Base-by-base conservation (phyloP, 2,113 vertebrate species). In the Ochotona princeps region DNA sequence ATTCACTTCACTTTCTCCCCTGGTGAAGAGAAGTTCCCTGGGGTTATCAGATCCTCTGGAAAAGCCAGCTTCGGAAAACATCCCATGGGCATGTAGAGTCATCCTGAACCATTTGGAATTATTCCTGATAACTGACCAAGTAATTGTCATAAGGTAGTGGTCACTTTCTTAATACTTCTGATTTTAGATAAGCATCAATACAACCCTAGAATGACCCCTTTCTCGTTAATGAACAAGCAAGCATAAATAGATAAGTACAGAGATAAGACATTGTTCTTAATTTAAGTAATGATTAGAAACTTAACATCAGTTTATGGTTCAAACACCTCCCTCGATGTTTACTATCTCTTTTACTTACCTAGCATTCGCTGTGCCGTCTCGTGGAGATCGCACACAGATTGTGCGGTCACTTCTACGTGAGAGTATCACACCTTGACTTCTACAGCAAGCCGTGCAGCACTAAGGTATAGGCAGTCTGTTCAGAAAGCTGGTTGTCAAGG, bases 401-500 rank as follows among this genome's bases (percentile, higher is more conserved):
- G 11, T 73, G 30, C 79, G 91, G 60, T 75, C 35, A 67, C 30
- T 85, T 15, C 38, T 76, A 20, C 83, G 85, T 47, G 80, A 91
- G 93, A 95, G 75, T n/a, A 83, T 60, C 73, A 35, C 78, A 91
- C 82, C 90, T 70, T 60, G 92, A 94, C 87, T 96, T 94, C 83
- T 70, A 83, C 38, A 83, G 90, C 26, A 47, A 89, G 74, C 74
- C 94, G 38, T 83, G 32, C 76, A 81, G 73, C 21, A 9, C 23
- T 67, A 85, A 95, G 75, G 86, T 75, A 83, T 38, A 94, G 85
- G 66, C 88, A 93, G 91, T 90, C 89, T 96, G 92, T 90, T 95
- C 89, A 89, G 93, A 96, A 87, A 92, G 32, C 25, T 57, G 54
- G 94, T 97, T 95, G 93, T 95, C 96, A 96, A 93, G 93, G 96